Evolutionary conservation across 1,140 invertebrate species (phyloP), one percentile per base, ranked within the genome.

Genomic region (Zaprionus nigranus): DNA sequence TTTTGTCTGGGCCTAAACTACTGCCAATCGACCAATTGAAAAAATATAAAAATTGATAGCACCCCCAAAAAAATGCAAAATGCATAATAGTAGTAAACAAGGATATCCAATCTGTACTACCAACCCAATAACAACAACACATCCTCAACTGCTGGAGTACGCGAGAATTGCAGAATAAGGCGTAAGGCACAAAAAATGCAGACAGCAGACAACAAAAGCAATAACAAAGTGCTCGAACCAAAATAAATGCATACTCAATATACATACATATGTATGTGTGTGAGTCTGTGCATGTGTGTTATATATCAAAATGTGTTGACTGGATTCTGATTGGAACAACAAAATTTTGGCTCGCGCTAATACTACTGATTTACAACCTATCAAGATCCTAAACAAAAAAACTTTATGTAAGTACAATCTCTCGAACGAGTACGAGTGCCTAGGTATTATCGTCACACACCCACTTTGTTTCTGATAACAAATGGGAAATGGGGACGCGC

Each of bases 221-320:
- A 90, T 90, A 85, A 85, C 79, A 90, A 88, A 75, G 81, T 82
- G 85, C 79, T 85, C 64, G 72, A 77, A 90, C 70, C 81, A 90
- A 90, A 90, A 90, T 90, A 90, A 84, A 85, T 81, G 84, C 67
- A 87, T 78, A 75, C 61, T 38, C 57, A 66, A 54, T 49, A 61
- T 43, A 51, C 58, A 20, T 61, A 30, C 58, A 20, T 61, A 30
- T 40, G 58, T 36, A 17, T 62, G 46, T 73, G 26, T 40, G 24
- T 57, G 26, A 38, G 43, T 68, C 43, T 64, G 53, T 46, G 51
- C 64, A 43, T 61, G 53, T 63, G 65, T 56, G 60, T 70, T 82
- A 67, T 78, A 60, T 81, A 75, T 84, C 74, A 69, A 77, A 63
- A 76, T 77, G 63, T 76, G 65, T 81, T 74, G 77, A 79, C 67